Base-by-base conservation (phyloP, 2,113 vertebrate species). In the Sorex araneus region DNA sequence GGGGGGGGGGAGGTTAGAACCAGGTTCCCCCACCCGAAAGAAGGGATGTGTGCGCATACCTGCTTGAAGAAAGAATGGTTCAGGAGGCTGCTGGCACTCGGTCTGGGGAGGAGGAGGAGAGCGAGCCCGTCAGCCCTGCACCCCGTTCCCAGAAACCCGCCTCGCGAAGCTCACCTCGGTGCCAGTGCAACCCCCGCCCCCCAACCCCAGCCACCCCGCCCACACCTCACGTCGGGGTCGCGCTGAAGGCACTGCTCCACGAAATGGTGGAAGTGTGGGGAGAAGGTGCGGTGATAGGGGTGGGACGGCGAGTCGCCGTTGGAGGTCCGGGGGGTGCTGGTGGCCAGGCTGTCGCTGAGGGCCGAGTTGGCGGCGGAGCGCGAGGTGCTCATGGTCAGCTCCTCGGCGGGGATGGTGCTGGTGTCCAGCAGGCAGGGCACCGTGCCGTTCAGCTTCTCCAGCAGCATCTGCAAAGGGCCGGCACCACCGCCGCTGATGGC, bases 61-160 rank as follows among this genome's bases (percentile, higher is more conserved):
- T 99, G 99, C 97, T 99, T 99, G 97, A 99, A 99, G 97, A 99
- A 99, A 28, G 99, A 98, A 96, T 99, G 99, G 84, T 98, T 98
- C 75, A 98, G 98, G 77, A 99, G 98, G 87, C 98, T 73, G 69
- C 98, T 97, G 82, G 99, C 99, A 0, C 98, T 99, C 0, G 99
- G 99, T 97, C 99, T 99, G 97, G 18, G 93, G 75, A 95, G 57
- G 92, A 77, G 94, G 66, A 94, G 54, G 50, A 0, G 78, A 36
- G 57, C 75, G 74, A 43, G 54, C 50, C 10, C 10, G 7, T 89
- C 69, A 97, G 15, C 0, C 83, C 11, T 3, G 21, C 15, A 63
- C 43, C 74, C 54, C 13, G 3, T 30, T 27, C 47, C 11, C 2
- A 5, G 15, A n/a, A 2, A 50, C 70, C 67, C 77, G 83, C 77